A percentile compares a stretch with the other conserved stretches of the same genome.
Evolutionary conservation across 2,888 invertebrate species (phyloP).

Genomic region (Dasysyrphus albostriatus): DNA sequence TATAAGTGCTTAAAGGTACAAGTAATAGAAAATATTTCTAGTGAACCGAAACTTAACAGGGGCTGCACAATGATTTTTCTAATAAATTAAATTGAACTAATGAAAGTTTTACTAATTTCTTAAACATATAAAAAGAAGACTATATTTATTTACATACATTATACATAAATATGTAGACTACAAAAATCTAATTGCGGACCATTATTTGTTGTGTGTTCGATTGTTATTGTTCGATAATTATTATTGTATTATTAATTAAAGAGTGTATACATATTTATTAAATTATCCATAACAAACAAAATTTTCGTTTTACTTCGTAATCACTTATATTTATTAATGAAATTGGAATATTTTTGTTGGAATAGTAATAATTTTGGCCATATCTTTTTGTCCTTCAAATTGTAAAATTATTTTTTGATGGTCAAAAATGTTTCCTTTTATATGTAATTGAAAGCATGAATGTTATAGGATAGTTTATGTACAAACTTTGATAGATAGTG

Average conservation of each 20-base stretch:
- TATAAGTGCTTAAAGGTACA: slow-evolving; percentile 8
- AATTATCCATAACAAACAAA: neutral
- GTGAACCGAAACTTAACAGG: slow-evolving; percentile 35
- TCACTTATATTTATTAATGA: neutral
- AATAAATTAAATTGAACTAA: slow-evolving; percentile 25
- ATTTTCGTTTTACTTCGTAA: neutral
- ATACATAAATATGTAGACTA: neutral
- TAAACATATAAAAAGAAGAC: neutral
- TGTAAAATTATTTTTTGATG: too few species aligned
- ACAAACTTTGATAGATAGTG: too few species aligned
- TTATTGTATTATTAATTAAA: neutral
- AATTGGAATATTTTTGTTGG: neutral
- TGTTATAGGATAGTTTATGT: too few species aligned
- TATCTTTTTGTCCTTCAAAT: neutral
- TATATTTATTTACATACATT: neutral
- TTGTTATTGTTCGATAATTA: slow-evolving; percentile 17
- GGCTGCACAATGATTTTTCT: slow-evolving; percentile 77
- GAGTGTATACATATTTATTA: neutral
- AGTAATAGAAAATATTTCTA: neutral
- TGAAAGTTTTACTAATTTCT: neutral
- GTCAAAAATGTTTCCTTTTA: too few species aligned
- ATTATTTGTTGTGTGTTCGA: slow-evolving; percentile 52
- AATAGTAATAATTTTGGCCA: neutral
- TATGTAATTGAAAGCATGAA: too few species aligned
- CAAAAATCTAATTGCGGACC: slow-evolving; percentile 50